Conservation (phyloP, 1,140 invertebrate genomes). For the Physella acuta region DNA sequence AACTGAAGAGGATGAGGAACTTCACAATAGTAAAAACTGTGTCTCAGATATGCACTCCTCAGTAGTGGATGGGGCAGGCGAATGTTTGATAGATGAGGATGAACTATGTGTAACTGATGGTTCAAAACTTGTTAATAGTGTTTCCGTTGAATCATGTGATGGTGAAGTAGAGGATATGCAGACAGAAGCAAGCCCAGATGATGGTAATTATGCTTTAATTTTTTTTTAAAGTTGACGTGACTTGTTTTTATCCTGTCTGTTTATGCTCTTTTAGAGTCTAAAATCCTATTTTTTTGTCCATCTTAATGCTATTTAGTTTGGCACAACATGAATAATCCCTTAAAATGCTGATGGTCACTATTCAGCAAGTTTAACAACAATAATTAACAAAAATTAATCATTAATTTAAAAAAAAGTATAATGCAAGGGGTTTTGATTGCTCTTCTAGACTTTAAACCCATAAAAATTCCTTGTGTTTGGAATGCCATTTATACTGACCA, state of each 20-base stretch:
- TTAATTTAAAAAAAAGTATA: too few relatives aligned
- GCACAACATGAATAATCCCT: too few relatives aligned
- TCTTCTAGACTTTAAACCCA: too few relatives aligned
- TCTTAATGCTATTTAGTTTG: too few relatives aligned
- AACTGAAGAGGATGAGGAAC: not conserved
- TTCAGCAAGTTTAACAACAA: too few relatives aligned
- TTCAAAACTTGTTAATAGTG: constrained; percentile 20
- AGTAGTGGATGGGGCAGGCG: constrained; percentile 14
- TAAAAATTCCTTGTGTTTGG: too few relatives aligned
- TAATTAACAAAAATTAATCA: too few relatives aligned
- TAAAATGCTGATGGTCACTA: too few relatives aligned
- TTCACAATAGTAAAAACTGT: not conserved
- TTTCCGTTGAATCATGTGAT: constrained; percentile 32
- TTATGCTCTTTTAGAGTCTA: not conserved
- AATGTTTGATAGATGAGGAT: constrained; percentile 4
- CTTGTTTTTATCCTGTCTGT: not conserved
- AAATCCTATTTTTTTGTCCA: too few relatives aligned
- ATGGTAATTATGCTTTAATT: constrained; percentile 7
- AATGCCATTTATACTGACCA: too few relatives aligned
- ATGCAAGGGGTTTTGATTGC: too few relatives aligned
- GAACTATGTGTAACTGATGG: constrained; percentile 3
- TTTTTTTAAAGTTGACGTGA: not conserved
- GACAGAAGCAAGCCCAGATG: constrained; percentile 21
- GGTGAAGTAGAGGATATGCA: constrained; percentile 26
- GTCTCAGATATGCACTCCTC: not conserved